Base-by-base conservation (phyloP, 1,140 invertebrate genomes). In the Laupala kohalensis region DNA sequence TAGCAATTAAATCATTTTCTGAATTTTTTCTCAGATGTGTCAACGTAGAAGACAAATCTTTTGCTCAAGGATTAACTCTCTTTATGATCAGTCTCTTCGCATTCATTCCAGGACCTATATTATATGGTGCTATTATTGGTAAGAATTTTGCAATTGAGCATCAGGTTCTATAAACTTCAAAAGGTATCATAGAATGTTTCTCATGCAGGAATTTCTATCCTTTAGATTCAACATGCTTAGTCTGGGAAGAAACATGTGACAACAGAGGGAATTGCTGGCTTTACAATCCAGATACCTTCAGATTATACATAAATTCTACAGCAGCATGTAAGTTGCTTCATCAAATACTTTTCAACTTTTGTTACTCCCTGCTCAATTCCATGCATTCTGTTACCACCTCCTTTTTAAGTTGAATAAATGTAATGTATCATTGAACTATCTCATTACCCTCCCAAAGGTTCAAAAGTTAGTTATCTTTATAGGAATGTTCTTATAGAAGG, bases 1-100 rank as follows among this genome's bases (percentile, higher is more conserved):
- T n/a, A n/a, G n/a, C n/a, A n/a, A n/a, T n/a, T n/a, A n/a, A n/a
- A n/a, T n/a, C n/a, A n/a, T n/a, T n/a, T n/a, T n/a, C n/a, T n/a
- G n/a, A n/a, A n/a, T n/a, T n/a, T n/a, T 25, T 6, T 68, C 29
- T 64, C 75, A 84, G 86, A 71, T 83, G 86, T 73, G 87, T 89
- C 0, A 80, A 83, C 1, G 79, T 80, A 4, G 81, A 82, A 70
- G 88, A 89, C 67, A 89, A 89, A 75, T 85, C 86, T 6, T 84
- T 89, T 70, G 86, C 87, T 3, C 87, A 88, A 75, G 88, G 88
- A 6, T 76, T 89, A 29, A 81, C 82, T 0, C 78, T 89, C 2
- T 84, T 88, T 79, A 78, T 87, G 70, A 78, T 88, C n/a, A 87
- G 86, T 12, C 75, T 89, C n/a, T 84, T 88, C 70, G 87, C 86